Conservation (phyloP, 1,140 invertebrate genomes). For the Philotrypesis tridentata region DNA sequence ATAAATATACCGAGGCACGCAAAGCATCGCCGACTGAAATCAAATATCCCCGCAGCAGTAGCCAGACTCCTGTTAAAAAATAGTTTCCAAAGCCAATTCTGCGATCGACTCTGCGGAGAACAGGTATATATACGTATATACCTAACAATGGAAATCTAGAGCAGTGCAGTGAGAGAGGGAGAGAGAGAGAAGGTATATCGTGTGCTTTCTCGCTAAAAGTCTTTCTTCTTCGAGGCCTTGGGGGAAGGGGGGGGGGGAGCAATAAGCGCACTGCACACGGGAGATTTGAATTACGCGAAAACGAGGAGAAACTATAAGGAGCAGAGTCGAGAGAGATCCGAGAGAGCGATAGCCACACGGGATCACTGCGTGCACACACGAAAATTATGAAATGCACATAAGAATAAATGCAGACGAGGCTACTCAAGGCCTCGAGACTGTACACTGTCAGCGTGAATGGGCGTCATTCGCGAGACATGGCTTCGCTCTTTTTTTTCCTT, state of each 20-base stretch:
- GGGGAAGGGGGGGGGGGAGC: no score
- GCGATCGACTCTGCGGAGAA: not conserved
- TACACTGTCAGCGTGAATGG: not conserved
- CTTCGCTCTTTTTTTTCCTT: not conserved
- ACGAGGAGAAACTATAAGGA: no score
- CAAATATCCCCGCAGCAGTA: not conserved
- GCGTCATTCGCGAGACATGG: not conserved
- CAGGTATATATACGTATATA: no score
- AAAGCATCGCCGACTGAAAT: not conserved
- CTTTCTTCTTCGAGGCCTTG: not conserved
- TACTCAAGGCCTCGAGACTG: not conserved
- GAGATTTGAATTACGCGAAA: no score
- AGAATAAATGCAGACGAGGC: not conserved
- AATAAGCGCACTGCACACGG: no score
- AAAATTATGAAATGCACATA: constrained; percentile 5
- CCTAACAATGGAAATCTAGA: not conserved
- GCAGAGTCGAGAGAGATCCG: not conserved
- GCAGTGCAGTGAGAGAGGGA: no score
- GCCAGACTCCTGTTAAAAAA: not conserved
- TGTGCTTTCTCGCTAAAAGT: not conserved
- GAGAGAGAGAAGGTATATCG: not conserved
- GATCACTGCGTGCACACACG: not conserved
- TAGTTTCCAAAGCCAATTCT: not conserved
- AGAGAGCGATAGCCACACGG: not conserved
- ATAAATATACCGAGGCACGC: not conserved